Conservation (phyloP, 2,888 invertebrate genomes). For the Vesta saturnalis region DNA sequence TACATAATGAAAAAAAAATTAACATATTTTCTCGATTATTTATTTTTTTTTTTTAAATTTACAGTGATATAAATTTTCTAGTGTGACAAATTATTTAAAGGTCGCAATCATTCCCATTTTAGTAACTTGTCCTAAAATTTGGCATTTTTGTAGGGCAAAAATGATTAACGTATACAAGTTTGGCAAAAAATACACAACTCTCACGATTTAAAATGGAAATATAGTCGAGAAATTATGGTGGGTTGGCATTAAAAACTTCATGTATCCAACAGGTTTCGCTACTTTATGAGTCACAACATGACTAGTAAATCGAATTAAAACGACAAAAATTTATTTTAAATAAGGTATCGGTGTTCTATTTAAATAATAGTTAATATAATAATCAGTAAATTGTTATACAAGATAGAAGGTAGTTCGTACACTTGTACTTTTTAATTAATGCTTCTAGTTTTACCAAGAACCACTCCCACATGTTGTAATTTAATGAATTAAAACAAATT, state of each 20-base stretch:
- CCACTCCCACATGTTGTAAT: conserved; percentile 3
- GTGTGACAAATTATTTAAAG: not conserved
- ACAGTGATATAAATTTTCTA: not conserved
- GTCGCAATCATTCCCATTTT: not conserved
- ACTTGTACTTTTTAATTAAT: conserved; percentile 9
- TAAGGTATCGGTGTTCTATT: conserved; percentile 8
- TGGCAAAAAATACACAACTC: too few relatives aligned
- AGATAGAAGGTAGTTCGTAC: conserved; percentile 8
- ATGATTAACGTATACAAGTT: conserved; percentile 1
- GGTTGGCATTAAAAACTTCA: conserved; percentile 34
- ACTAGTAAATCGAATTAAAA: conserved; percentile 23
- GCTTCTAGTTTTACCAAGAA: not conserved
- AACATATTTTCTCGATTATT: too few relatives aligned
- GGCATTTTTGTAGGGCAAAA: not conserved
- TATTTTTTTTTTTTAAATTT: not conserved
- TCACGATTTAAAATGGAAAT: conserved; percentile 30
- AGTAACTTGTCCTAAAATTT: too few relatives aligned
- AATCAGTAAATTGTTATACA: not conserved
- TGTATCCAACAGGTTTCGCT: conserved; percentile 33
- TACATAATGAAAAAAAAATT: too few relatives aligned
- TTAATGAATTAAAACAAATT: not conserved
- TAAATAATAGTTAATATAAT: not conserved
- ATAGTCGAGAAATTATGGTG: conserved; percentile 32
- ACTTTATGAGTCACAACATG: conserved; percentile 36
- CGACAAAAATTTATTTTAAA: conserved; percentile 12